Base-by-base conservation (phyloP, 2,888 invertebrate species). In the Quadriops clusia region DNA sequence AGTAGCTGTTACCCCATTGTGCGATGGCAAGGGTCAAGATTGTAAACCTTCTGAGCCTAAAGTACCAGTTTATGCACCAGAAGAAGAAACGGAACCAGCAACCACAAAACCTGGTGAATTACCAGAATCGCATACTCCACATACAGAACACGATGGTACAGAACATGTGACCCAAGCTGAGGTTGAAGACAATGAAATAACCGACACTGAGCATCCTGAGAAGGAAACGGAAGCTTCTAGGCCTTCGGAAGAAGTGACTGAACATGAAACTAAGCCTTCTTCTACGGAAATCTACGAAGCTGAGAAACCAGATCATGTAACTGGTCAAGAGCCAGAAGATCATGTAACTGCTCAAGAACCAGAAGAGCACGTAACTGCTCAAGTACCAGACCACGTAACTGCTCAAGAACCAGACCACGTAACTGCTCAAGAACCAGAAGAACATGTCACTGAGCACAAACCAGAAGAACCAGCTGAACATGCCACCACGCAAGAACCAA, bases 51-150 rank as follows among this genome's bases (percentile, higher is more conserved):
- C 29, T 24, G 35, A 35, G 32, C 33, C 34, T 17, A 25, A 11
- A 17, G 24, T 28, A 11, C 38, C 37, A 29, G 28, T 42, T 12
- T 30, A 40, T 33, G 34, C 38, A 32, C 23, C 38, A 16, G 42
- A 39, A 33, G 39, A 42, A 17, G 28, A 28, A 24, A 16, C 28
- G 8, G 25, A 15, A 4, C n/a, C 11, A 25, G 9, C 18, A 7
- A 21, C 10, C 10, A 24, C 21, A 27, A 7, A 17, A 18, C 17
- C 17, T 13, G 13, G 28, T 24, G 29, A 36, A 31, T 7, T 17
- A 5, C 15, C 22, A 23, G 32, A 25, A 30, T 6, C 33, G 7
- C 28, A 28, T 28, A 14, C 28, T 11, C 12, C 22, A 5, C 9
- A 28, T 6, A 22, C 5, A 6, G 26, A 17, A 22, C 11, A 9